Evolutionary conservation across 2,797 vertebrate species (phyloP).

Genomic region (Merluccius polli): DNA sequence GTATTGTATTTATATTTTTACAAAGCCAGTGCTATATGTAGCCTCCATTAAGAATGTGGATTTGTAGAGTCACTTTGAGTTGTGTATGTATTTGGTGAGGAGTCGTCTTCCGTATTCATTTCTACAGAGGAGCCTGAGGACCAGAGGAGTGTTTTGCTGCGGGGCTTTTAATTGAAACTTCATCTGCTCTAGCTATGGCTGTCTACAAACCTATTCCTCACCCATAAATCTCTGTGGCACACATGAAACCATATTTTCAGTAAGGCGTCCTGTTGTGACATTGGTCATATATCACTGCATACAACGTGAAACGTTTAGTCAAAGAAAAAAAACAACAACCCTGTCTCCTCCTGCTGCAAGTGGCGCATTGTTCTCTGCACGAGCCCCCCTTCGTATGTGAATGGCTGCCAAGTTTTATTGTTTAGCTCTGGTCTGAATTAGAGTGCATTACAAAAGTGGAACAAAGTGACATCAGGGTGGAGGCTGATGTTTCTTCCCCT

Average conservation of each 20-base stretch:
- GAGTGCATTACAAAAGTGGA: slow-evolving; percentile 52
- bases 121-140: neutral
- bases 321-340: neutral
- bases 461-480: slow-evolving; percentile 53
- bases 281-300: neutral
- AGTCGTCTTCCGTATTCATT: neutral
- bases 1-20: neutral
- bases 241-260: neutral
- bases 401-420: slow-evolving; percentile 48
- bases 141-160: neutral
- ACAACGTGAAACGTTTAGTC: neutral
- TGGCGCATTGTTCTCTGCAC: slow-evolving; percentile 35
- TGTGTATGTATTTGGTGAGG: neutral
- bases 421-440: slow-evolving; percentile 63
- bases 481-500: slow-evolving; percentile 53
- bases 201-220: neutral
- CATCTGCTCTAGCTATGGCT: neutral
- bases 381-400: slow-evolving; percentile 13
- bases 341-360: slow-evolving; percentile 22
- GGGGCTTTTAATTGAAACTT: neutral
- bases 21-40: neutral
- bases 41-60: neutral
- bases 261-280: neutral
- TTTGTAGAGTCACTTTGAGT: neutral
- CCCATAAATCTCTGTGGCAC: neutral